Evolutionary conservation across 2,113 vertebrate species (phyloP), one percentile per base, ranked within the genome.

Genomic region (Pogonocichla stellata): DNA sequence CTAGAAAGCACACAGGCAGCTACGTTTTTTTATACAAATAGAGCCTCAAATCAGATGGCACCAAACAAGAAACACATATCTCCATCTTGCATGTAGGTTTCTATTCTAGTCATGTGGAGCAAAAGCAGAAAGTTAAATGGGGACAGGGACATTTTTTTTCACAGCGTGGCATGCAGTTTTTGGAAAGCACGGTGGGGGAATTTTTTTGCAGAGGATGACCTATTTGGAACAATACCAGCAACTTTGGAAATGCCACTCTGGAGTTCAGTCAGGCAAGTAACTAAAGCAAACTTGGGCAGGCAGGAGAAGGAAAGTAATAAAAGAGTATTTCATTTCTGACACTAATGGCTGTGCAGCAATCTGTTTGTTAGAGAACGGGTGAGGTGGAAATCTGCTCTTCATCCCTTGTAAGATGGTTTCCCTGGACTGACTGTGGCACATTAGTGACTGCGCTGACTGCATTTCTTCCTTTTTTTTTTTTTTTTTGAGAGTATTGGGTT

Each of bases 191-290:
- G 77, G 96, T 94, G 95, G 93, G 96, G 96, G 97, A 97, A 95
- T 96, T 97, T 98, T 98, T 97, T 97, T 97, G 95, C 96, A 89
- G 96, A 97, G 97, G 97, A 94, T 98, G 97, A 98, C 98, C 98
- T 98, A 98, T 97, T 98, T 98, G 98, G 98, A 98, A 93, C 90
- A 85, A 92, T 54, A 94, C 97, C 98, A 98, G 96, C 51, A 58
- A 94, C 97, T 97, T 98, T 92, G 95, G 97, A 97, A 98, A 97
- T 94, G 64, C 96, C 96, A 95, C 95, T 97, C 96, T 96, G 94
- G 96, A 97, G 97, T 96, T 96, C 96, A 97, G 92, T 96, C 96
- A 92, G 95, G 93, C 29, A 93, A 97, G 88, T 65, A 97, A 85
- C 95, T 81, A 92, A 92, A 93, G 94, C 95, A 97, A 97, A 95